Evolutionary conservation across 2,113 vertebrate species (phyloP).

Genomic region (Salminus brasiliensis): DNA sequence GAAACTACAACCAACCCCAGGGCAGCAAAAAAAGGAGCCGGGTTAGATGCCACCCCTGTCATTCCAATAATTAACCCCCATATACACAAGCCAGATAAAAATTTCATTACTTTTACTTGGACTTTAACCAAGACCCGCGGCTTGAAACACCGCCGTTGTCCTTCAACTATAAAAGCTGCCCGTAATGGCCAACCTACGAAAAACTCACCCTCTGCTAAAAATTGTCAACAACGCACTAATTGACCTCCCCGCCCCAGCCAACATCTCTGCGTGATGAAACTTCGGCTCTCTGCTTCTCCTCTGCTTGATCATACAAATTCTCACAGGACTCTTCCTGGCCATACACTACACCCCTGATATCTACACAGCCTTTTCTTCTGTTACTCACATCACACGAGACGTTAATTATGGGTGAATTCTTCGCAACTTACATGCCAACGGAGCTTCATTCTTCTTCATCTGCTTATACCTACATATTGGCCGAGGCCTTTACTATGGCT

Average conservation of each 20-base stretch:
- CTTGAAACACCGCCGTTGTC: slow-evolving; percentile 60
- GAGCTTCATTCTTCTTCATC: no score
- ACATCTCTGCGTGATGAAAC: slow-evolving; percentile 62
- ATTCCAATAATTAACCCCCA: slow-evolving; percentile 30
- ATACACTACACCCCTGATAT: no score
- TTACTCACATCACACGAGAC: no score
- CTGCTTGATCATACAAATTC: no score
- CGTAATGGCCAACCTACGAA: slow-evolving; percentile 37
- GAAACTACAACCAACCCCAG: slow-evolving; percentile 27
- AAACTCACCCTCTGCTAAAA: slow-evolving; percentile 43
- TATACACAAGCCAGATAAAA: slow-evolving; percentile 34
- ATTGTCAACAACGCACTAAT: slow-evolving; percentile 15
- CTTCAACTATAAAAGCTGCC: slow-evolving; percentile 48
- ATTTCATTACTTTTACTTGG: slow-evolving; percentile 48
- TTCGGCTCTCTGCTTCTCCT: slow-evolving; percentile 51
- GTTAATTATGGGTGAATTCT: no score
- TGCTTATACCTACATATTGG: no score
- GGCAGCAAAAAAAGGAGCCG: slow-evolving; percentile 49
- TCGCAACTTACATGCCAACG: no score
- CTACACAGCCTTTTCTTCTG: no score
- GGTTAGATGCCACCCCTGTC: slow-evolving; percentile 40
- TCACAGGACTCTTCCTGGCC: no score
- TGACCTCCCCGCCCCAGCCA: slow-evolving; percentile 1
- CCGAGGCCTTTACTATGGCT: no score
- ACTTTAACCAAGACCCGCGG: slow-evolving; percentile 54